Evolutionary conservation across 53 echinoderm and acorn worm species (phyloP).

Genomic region (Crossaster papposus): DNA sequence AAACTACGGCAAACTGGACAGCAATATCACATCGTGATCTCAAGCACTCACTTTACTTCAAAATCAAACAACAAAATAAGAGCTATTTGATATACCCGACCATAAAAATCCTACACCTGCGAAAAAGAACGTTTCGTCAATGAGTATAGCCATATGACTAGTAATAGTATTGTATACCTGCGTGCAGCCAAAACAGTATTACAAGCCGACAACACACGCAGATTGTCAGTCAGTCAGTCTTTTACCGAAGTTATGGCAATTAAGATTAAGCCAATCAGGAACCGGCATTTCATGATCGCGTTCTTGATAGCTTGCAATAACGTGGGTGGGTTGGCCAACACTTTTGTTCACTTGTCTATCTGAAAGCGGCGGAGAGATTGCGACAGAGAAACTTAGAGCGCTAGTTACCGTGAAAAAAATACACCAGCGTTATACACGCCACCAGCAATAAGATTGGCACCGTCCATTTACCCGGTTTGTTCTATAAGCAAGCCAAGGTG

Average conservation of each 20-base stretch:
- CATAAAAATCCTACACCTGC: neutral
- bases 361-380: neutral
- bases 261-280: constrained; percentile 50
- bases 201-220: neutral
- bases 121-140: neutral
- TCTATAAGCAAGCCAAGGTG: neutral
- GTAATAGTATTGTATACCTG: neutral
- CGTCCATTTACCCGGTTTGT: neutral
- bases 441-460: neutral
- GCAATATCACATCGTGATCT: neutral
- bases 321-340: constrained; percentile 43
- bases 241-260: constrained; percentile 41
- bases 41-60: neutral
- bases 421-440: neutral
- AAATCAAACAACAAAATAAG: neutral
- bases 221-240: constrained; percentile 47
- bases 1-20: neutral
- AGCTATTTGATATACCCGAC: neutral
- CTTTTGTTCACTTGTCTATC: constrained; percentile 6
- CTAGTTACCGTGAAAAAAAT: neutral
- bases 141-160: neutral
- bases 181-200: neutral
- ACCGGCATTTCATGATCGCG: neutral
- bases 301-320: neutral
- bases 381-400: constrained; percentile 4